Conservation (phyloP, 2,797 vertebrate species). For the Merluccius polli region DNA sequence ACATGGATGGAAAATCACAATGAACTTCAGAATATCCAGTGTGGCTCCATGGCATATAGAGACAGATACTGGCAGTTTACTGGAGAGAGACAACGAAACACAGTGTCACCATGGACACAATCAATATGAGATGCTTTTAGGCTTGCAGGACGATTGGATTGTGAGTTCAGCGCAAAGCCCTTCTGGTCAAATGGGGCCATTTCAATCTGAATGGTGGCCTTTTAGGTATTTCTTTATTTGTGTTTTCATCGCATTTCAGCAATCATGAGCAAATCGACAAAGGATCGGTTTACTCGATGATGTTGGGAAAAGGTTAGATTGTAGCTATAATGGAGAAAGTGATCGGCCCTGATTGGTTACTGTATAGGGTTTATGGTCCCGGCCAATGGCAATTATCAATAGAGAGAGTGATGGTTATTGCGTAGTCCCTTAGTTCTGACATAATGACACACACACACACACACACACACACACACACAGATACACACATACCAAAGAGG, state of each 20-base stretch:
- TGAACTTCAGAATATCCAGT: constrained; percentile 18
- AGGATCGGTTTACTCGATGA: constrained; percentile 46
- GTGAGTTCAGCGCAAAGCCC: constrained; percentile 8
- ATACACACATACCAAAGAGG: not conserved
- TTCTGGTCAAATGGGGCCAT: constrained; percentile 30
- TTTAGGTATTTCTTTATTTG: constrained; percentile 40
- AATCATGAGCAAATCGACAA: not conserved
- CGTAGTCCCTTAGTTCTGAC: constrained; percentile 14
- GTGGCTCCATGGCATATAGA: constrained; percentile 17
- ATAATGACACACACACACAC: constrained; percentile 27
- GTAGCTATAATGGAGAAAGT: constrained; percentile 39
- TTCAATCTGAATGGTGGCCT: constrained; percentile 15
- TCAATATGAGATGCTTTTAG: constrained; percentile 43
- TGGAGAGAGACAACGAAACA: constrained; percentile 22
- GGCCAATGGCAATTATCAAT: constrained; percentile 20
- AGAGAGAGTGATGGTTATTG: constrained; percentile 23
- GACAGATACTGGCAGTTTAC: constrained; percentile 36
- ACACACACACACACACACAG: not conserved
- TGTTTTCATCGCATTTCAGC: constrained; percentile 17
- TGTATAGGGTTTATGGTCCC: constrained; percentile 10
- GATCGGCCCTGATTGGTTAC: constrained; percentile 33
- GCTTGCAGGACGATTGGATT: constrained; percentile 38
- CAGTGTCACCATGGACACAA: constrained; percentile 25
- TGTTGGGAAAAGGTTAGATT: constrained; percentile 40
- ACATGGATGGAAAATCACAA: not conserved